phyloP scores from a whole-genome alignment of 2,113 vertebrate genomes.

The Malaclemys terrapin region DNA sequence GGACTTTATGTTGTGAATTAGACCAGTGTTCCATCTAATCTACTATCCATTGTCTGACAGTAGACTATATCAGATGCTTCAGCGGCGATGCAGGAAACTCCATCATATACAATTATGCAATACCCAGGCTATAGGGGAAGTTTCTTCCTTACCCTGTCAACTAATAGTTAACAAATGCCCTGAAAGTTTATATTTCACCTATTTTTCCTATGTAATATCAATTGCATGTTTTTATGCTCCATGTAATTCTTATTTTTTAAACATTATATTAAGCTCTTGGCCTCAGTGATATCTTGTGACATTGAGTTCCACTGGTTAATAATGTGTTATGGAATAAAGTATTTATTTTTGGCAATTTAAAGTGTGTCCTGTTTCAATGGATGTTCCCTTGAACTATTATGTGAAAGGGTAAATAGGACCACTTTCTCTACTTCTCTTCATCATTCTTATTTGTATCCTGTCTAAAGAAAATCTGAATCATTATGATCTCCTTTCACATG shows the following conservation, averaged over 20 bases:
- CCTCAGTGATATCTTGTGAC: background rate
- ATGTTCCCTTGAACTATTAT: background rate
- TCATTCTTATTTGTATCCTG: background rate
- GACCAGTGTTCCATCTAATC: background rate
- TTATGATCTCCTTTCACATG: slow-evolving; percentile 24
- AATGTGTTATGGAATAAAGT: background rate
- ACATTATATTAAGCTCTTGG: background rate
- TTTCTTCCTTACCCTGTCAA: background rate
- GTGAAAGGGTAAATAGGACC: background rate
- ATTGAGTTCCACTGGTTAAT: background rate
- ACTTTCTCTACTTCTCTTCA: background rate
- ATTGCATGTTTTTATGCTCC: background rate
- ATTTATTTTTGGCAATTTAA: background rate
- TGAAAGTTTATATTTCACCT: background rate
- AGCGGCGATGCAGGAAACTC: background rate
- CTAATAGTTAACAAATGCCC: background rate
- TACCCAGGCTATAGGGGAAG: background rate
- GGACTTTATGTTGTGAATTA: background rate
- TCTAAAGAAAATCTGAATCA: background rate
- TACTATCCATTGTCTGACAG: background rate
- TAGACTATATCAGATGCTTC: background rate
- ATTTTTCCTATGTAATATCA: background rate
- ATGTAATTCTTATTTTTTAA: background rate
- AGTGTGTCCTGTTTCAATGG: background rate
- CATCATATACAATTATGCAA: background rate